Conservation (phyloP, 1,140 invertebrate species). For the Trichonephila inaurata region DNA sequence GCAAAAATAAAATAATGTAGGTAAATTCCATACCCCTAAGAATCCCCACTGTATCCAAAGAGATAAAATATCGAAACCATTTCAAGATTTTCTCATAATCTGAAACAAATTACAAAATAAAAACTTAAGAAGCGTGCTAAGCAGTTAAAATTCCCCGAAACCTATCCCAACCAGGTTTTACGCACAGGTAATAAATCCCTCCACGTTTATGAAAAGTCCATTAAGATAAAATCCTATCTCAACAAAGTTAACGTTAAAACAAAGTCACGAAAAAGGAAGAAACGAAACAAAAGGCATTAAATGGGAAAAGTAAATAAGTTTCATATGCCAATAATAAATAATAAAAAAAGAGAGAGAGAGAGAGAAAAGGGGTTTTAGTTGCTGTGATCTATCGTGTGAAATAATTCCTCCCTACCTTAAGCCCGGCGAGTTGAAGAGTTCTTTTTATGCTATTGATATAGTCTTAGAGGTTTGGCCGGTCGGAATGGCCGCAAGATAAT, state of each 20-base stretch:
- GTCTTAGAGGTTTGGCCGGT: constrained; percentile 14
- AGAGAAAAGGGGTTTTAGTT: constrained; percentile 19
- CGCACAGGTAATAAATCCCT: neutral
- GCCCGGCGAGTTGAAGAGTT: constrained; percentile 14
- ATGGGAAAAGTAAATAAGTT: constrained; percentile 27
- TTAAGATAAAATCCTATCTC: neutral
- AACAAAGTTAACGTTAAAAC: neutral
- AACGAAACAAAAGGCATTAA: neutral
- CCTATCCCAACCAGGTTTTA: neutral
- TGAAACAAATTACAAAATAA: too few relatives aligned
- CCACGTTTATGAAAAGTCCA: neutral
- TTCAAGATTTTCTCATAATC: too few relatives aligned
- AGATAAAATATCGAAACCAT: too few relatives aligned
- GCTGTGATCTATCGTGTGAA: constrained; percentile 21
- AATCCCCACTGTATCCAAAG: too few relatives aligned
- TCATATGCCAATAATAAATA: constrained; percentile 25
- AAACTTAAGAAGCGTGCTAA: too few relatives aligned
- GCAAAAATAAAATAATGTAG: too few relatives aligned
- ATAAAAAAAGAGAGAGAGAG: neutral
- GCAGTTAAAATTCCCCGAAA: too few relatives aligned
- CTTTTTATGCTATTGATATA: constrained; percentile 65
- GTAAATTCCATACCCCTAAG: too few relatives aligned
- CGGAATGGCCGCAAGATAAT: constrained; percentile 57
- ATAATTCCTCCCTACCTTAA: constrained; percentile 29
- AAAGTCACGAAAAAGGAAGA: neutral